Evolutionary conservation across 2,797 vertebrate genomes (phyloP).

Genomic region (Cyprinodon diabolis): DNA sequence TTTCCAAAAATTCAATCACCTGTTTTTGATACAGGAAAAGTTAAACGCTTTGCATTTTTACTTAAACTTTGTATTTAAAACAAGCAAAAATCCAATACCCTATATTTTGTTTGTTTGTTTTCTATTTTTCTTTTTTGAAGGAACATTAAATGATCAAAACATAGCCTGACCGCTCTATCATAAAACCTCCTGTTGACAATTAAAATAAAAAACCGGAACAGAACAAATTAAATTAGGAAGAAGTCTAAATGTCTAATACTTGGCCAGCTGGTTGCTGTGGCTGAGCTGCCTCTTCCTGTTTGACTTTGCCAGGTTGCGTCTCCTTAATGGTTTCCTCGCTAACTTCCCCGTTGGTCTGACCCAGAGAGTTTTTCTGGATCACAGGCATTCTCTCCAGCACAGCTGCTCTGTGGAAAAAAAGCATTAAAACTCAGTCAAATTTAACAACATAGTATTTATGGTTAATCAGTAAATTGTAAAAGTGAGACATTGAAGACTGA

Average conservation of each 20-base stretch:
- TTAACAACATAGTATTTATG: background rate
- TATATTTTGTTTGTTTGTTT: too few species aligned
- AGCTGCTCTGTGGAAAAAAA: slow-evolving; percentile 79
- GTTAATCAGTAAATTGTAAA: background rate
- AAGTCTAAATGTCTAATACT: slow-evolving; percentile 47
- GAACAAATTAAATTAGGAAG: background rate
- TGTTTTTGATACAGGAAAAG: too few species aligned
- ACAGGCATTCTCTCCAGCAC: slow-evolving; percentile 92
- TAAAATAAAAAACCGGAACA: background rate
- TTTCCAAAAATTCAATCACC: too few species aligned
- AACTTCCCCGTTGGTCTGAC: slow-evolving; percentile 72
- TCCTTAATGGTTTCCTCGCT: slow-evolving; percentile 60
- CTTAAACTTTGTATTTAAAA: too few species aligned
- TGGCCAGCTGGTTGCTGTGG: slow-evolving; percentile 68
- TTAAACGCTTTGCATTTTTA: too few species aligned
- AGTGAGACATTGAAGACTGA: background rate
- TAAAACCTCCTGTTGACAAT: background rate
- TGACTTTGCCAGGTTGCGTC: slow-evolving; percentile 46
- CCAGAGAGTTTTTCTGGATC: slow-evolving; percentile 77
- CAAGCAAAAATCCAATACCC: too few species aligned
- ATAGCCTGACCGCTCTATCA: too few species aligned
- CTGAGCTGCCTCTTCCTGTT: slow-evolving; percentile 46
- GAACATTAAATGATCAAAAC: too few species aligned
- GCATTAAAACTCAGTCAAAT: background rate
- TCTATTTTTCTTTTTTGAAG: too few species aligned